Evolutionary conservation across 2,113 vertebrate genomes (phyloP), one percentile per base, ranked within the genome.

Genomic region (Festucalex cinctus): DNA sequence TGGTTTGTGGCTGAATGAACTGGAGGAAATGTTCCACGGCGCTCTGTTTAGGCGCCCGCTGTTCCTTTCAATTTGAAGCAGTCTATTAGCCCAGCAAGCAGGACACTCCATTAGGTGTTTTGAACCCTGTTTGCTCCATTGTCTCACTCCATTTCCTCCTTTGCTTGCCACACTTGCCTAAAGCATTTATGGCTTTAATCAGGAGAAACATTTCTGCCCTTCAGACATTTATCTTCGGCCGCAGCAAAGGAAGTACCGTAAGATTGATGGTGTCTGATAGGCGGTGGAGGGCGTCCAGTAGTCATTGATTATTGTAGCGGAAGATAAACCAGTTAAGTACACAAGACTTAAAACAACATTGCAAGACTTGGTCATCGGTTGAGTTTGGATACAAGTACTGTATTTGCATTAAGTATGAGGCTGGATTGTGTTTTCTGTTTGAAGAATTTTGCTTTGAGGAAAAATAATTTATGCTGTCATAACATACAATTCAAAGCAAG

Each of bases 31-130:
- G 85, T 89, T 86, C 82, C 85, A 81, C 77, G 43, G 83, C 75
- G 65, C 78, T 80, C 85, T 82, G 79, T 88, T 91, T 88, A 90
- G 84, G 85, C 76, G 77, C 87, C 86, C 65, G 83, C 86, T 86
- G 84, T 86, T 89, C 63, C 83, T 85, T 89, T 89, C 85, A 83
- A 86, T 91, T 90, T 84, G 85, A 88, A 85, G 76, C 83, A 82
- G 78, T 85, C 83, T 85, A 88, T 88, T 91, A 90, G 81, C 82
- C 76, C 80, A 53, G 77, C 74, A 76, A 79, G 82, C 78, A 86
- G 85, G 81, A 77, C 81, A 84, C 82, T 89, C 80, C 81, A 88
- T 88, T 90, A 84, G 83, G 80, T 86, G 86, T 88, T 88, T 86
- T 84, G 84, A 88, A 86, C 85, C 73, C 6, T 62, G 26, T 71